These are phyloP conservation scores for Grammomys surdaster DNA, from an alignment of 2,113 vertebrate species.

Conservation along the genomic window DNA sequence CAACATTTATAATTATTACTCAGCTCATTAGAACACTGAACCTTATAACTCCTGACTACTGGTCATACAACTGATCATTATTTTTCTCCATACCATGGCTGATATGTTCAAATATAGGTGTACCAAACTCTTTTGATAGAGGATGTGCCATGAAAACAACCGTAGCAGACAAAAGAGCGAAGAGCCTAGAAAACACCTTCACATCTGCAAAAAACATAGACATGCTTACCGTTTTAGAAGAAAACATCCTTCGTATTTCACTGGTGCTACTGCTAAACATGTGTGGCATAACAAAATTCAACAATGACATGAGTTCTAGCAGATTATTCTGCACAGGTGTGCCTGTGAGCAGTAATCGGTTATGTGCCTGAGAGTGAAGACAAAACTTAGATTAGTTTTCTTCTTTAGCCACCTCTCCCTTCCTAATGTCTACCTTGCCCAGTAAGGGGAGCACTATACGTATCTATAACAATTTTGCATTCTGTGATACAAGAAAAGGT, in stretches of 20 bases:
- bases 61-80: neutral
- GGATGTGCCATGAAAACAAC: neutral
- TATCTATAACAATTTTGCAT: constrained; percentile 36
- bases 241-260: constrained; percentile 97
- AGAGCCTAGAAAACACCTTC: neutral
- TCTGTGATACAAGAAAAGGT: neutral
- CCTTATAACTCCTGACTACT: neutral
- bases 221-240: constrained; percentile 90
- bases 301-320: constrained; percentile 96
- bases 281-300: constrained; percentile 99
- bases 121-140: constrained; percentile 35
- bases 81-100: neutral
- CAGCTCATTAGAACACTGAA: neutral
- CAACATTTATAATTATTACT: constrained; percentile 38
- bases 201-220: neutral
- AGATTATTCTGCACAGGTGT: constrained; percentile 98
- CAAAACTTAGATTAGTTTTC: neutral
- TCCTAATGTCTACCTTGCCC: neutral
- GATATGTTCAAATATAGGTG: neutral
- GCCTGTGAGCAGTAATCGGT: constrained; percentile 95
- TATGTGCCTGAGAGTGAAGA: constrained; percentile 89
- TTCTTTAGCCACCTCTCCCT: neutral
- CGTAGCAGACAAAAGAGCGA: neutral
- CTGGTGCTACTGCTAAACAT: constrained; percentile 97
- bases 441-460: neutral